Percentiles rank a stretch among this genome's conserved stretches.
Conservation (phyloP, 2,113 vertebrate species). For the Semnopithecus entellus region DNA sequence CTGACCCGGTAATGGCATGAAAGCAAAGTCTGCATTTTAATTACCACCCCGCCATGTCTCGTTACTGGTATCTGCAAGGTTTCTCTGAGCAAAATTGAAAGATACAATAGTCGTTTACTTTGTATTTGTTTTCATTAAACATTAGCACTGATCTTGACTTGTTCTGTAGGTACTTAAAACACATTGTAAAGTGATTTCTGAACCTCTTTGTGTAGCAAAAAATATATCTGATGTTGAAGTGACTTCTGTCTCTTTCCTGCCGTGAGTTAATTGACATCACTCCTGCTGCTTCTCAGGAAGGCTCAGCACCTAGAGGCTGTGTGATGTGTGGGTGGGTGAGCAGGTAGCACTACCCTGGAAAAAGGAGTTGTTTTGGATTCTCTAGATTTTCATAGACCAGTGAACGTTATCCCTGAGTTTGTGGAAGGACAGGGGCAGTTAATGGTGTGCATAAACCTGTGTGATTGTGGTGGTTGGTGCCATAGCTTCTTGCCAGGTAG, state of each 20-base stretch:
- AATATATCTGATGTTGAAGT: background rate
- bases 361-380: background rate
- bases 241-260: background rate
- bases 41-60: constrained; percentile 54
- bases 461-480: background rate
- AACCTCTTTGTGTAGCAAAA: background rate
- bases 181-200: background rate
- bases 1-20: constrained; percentile 35
- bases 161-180: background rate
- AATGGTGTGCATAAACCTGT: background rate
- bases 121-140: constrained; percentile 64
- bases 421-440: background rate
- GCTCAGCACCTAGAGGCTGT: background rate
- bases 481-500: background rate
- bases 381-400: background rate
- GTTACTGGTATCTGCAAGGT: constrained; percentile 37
- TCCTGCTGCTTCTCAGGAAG: background rate
- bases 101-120: constrained; percentile 36
- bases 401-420: background rate
- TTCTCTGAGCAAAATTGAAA: constrained; percentile 33
- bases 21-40: constrained; percentile 64
- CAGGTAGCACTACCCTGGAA: fast-evolving
- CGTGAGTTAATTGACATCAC: background rate
- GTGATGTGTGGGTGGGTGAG: background rate
- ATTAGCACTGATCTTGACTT: constrained; percentile 32